These are phyloP conservation scores for Oophaga pumilio DNA, from an alignment of 2,113 vertebrate genomes.

Conservation along the genomic window DNA sequence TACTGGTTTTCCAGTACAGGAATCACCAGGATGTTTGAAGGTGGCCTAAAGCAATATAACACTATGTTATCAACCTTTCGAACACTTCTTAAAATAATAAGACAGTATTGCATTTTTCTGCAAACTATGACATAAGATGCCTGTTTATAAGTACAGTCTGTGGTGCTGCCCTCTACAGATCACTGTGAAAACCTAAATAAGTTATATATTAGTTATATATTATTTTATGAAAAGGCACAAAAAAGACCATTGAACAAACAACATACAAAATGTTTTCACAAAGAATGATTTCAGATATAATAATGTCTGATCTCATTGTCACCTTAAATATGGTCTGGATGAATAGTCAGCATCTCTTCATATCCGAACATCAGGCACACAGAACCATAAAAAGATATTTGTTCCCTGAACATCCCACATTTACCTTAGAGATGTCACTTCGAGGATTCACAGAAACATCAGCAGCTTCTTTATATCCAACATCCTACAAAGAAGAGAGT, in stretches of 20 bases:
- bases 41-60: too few relatives aligned
- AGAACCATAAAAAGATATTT: slow-evolving; percentile 24
- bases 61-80: too few relatives aligned
- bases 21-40: too few relatives aligned
- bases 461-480: slow-evolving; percentile 32
- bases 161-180: too few relatives aligned
- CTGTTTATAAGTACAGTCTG: too few relatives aligned
- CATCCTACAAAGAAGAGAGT: slow-evolving; percentile 38
- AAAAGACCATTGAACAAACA: not conserved
- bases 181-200: too few relatives aligned
- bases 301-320: not conserved
- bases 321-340: not conserved
- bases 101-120: too few relatives aligned
- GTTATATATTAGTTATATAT: not conserved
- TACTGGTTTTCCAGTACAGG: too few relatives aligned
- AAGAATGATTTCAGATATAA: not conserved
- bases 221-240: not conserved
- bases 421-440: slow-evolving; percentile 42
- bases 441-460: slow-evolving; percentile 30
- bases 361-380: not conserved
- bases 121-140: too few relatives aligned
- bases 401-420: slow-evolving; percentile 17
- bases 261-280: not conserved
- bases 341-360: not conserved
- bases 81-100: too few relatives aligned